Percentiles rank a stretch among this genome's conserved stretches.
These are phyloP conservation scores for Hirudo medicinalis DNA, from an alignment of 1,140 invertebrate genomes.

Conservation along the genomic window DNA sequence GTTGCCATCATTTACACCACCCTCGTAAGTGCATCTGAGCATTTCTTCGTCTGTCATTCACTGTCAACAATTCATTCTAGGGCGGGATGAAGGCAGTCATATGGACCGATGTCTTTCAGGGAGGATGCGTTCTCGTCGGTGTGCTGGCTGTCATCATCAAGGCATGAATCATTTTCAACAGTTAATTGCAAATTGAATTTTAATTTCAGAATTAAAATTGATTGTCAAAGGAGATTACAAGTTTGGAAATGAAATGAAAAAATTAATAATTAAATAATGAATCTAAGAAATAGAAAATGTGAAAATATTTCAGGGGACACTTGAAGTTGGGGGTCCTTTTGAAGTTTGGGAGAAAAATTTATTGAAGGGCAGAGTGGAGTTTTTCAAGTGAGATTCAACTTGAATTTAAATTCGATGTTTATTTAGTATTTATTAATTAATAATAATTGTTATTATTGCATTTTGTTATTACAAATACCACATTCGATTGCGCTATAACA, in stretches of 20 bases:
- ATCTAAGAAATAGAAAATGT: no score
- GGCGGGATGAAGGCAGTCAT: conserved; percentile 36
- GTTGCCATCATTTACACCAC: conserved; percentile 17
- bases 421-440: no score
- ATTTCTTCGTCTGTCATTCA: no score
- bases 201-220: no score
- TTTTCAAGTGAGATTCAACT: conserved; percentile 49
- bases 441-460: no score
- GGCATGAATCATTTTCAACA: background rate
- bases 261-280: no score
- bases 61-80: conserved; percentile 16
- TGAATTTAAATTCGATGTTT: no score
- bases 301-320: conserved; percentile 44
- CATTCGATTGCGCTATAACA: no score
- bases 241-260: no score
- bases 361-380: conserved; percentile 52
- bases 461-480: no score
- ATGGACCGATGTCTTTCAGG: conserved; percentile 37
- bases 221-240: no score
- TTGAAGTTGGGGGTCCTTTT: conserved; percentile 50
- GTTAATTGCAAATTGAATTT: no score
- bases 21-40: background rate
- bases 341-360: conserved; percentile 55
- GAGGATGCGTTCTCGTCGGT: conserved; percentile 28
- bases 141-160: conserved; percentile 21